Evolutionary conservation across 2,888 invertebrate genomes (phyloP).

Genomic region (Stenodema calcarata): DNA sequence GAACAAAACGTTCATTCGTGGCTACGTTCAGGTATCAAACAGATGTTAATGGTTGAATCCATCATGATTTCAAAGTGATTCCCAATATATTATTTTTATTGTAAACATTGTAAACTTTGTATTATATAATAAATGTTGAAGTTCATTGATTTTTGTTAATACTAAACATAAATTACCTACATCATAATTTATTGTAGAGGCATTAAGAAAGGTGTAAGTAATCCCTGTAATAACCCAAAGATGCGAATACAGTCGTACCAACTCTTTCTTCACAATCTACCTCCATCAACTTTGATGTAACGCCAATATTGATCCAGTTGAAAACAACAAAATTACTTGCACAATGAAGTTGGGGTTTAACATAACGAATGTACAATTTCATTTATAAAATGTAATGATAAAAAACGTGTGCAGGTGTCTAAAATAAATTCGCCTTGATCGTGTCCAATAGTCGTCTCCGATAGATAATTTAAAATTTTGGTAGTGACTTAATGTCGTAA

Average conservation of each 20-base stretch:
- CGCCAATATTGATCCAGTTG: background rate
- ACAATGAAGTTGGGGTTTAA: no score
- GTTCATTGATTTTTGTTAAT: background rate
- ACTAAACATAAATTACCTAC: no score
- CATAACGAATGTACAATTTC: background rate
- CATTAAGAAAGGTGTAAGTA: background rate
- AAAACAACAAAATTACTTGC: background rate
- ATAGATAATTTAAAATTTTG: background rate
- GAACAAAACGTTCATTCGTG: no score
- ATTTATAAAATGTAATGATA: background rate
- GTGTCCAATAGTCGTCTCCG: no score
- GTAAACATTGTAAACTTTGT: background rate
- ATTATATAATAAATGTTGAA: background rate
- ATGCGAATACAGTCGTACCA: background rate
- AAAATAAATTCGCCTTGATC: no score
- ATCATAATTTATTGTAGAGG: background rate
- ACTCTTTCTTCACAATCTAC: background rate
- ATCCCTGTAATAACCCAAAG: background rate
- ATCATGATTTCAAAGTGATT: background rate
- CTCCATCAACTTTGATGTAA: background rate
- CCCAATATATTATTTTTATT: background rate
- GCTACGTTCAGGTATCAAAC: no score
- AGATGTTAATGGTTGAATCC: no score
- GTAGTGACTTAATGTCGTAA: background rate
- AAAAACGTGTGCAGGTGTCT: background rate